phyloP scores from a whole-genome alignment of 1,140 invertebrate genomes.

The Drosophila busckii region DNA sequence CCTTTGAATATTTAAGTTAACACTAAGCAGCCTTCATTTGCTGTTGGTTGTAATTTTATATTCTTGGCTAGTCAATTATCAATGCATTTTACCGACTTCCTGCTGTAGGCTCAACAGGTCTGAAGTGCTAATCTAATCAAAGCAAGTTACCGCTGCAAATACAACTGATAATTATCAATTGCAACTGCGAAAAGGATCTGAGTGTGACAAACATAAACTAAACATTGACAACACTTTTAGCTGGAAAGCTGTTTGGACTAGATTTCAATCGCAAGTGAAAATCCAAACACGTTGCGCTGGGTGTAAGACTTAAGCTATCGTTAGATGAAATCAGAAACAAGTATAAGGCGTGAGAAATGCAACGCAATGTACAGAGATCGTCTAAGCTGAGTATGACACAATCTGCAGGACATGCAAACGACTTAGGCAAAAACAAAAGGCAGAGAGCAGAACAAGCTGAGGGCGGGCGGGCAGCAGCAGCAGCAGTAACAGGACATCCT shows the following conservation, averaged over 20 bases:
- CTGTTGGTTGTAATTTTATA: no score
- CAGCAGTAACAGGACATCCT: constrained; percentile 67
- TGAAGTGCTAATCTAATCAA: constrained; percentile 55
- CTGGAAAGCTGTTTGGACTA: constrained; percentile 34
- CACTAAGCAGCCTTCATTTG: no score
- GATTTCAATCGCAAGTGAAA: constrained; percentile 58
- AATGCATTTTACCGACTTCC: constrained; percentile 21
- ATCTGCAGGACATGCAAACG: constrained; percentile 67
- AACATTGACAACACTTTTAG: constrained; percentile 39
- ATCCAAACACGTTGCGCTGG: constrained; percentile 46
- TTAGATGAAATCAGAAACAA: constrained; percentile 54
- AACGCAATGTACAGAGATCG: constrained; percentile 48
- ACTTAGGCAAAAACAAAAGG: constrained; percentile 35
- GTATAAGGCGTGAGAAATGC: constrained; percentile 63
- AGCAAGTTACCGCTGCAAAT: constrained; percentile 53
- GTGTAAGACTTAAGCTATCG: constrained; percentile 55
- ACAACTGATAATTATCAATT: no score
- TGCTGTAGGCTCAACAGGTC: constrained; percentile 1
- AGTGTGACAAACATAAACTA: constrained; percentile 1
- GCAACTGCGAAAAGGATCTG: constrained; percentile 27
- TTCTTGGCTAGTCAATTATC: no score
- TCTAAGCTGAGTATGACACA: constrained; percentile 68
- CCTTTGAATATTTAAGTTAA: no score
- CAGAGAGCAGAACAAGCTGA: constrained; percentile 20
- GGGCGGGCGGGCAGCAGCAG: constrained; percentile 27